These are phyloP conservation scores for Xiphorhynchus erythropygius DNA, from an alignment of 2,797 vertebrate genomes.

Conservation along the genomic window DNA sequence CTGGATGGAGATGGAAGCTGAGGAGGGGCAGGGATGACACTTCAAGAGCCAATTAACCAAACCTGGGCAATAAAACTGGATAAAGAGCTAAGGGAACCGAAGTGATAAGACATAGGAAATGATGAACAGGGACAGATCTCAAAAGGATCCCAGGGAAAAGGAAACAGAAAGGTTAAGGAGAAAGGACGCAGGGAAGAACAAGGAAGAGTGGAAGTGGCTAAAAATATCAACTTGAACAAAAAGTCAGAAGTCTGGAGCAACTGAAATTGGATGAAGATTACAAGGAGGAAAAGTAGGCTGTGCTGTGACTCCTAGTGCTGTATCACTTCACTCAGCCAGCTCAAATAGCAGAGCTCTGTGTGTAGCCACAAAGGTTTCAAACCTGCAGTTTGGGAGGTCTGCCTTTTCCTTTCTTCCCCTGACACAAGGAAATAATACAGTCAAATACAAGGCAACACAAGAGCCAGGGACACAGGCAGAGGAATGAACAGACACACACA, in stretches of 20 bases:
- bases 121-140: neutral
- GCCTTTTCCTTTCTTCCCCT: neutral
- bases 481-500: fast-evolving
- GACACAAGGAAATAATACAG: neutral
- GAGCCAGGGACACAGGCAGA: neutral
- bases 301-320: neutral
- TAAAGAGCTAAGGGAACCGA: neutral
- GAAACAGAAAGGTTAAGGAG: neutral
- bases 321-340: neutral
- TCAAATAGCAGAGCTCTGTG: neutral
- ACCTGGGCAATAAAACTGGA: neutral
- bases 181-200: neutral
- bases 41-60: neutral
- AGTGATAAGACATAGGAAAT: neutral
- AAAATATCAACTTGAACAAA: neutral
- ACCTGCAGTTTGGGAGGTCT: neutral
- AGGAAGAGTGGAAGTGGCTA: neutral
- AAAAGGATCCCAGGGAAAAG: neutral
- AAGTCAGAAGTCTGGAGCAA: neutral
- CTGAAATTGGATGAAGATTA: neutral
- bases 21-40: neutral
- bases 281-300: neutral
- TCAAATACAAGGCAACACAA: neutral
- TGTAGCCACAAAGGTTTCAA: neutral
- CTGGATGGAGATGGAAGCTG: neutral